Evolutionary conservation across 2,888 invertebrate genomes (phyloP), one percentile per base, ranked within the genome.

Genomic region (Onthophagus sagittarius): DNA sequence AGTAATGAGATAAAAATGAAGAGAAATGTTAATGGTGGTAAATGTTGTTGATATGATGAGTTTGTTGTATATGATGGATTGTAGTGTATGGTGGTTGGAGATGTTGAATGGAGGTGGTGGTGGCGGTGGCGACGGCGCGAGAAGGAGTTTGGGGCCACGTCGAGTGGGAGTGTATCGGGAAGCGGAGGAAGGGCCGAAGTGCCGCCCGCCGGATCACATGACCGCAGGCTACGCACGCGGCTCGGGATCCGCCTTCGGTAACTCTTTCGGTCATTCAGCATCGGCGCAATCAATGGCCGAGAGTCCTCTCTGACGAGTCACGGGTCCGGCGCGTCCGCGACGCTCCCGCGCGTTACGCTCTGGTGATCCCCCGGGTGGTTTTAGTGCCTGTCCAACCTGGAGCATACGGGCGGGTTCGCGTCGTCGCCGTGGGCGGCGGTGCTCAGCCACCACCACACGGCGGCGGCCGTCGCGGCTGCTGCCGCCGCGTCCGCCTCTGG

Each of bases 351-450:
- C 39, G 39, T 53, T 53, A 9, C 39, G 39, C 39, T 53, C 39
- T 53, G 39, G 39, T 53, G 39, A 53, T 53, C 39, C 39, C 39
- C 39, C 39, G 39, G 67, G 15, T 64, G 11, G n/a, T 67, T 15
- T 6, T 5, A 67, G 67, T 67, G 23, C 5, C 23, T 23, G 39
- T 53, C 39, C 39, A 53, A 53, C 39, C 39, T 94, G 93, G 94
- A 94, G 89, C 94, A 94, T 86, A 92, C 92, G 80, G 90, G 92
- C 82, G 88, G 89, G 83, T 85, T 85, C 77, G 92, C 92, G 76
- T 89, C 91, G 82, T 93, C 93, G 85, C 93, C 93, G 81, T 93
- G 93, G 93, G 93, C 93, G 81, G 86, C 86, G 74, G 93, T 91
- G 83, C 88, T 93, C 89, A 86, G 91, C 84, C 89, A 92, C 83